Conservation (phyloP, 2,797 vertebrate genomes). For the Hydrocynus forskahlii region DNA sequence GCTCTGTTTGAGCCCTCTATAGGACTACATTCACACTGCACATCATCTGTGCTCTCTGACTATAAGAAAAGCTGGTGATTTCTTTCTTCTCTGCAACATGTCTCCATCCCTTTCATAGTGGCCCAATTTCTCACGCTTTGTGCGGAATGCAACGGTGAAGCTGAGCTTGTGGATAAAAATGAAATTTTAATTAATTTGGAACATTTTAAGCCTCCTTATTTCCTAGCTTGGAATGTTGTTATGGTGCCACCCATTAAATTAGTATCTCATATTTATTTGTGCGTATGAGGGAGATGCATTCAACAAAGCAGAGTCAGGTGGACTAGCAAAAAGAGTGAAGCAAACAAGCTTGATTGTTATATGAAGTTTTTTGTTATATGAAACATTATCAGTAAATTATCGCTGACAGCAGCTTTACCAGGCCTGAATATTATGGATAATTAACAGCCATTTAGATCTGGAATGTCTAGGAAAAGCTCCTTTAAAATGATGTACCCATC, state of each 20-base stretch:
- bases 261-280: constrained; percentile 22
- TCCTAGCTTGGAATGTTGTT: constrained; percentile 4
- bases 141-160: background rate
- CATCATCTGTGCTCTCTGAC: background rate
- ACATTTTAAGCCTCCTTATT: constrained; percentile 28
- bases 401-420: too few species aligned
- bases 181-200: constrained; percentile 25
- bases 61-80: background rate
- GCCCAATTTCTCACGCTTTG: constrained; percentile 7
- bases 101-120: background rate
- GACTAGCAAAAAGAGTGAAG: background rate
- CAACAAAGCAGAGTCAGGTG: background rate
- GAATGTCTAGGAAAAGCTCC: too few species aligned
- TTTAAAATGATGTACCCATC: too few species aligned
- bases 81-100: background rate
- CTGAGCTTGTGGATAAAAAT: constrained; percentile 17
- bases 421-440: too few species aligned
- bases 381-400: too few species aligned
- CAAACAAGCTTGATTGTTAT: too few species aligned
- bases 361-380: too few species aligned
- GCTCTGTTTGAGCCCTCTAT: constrained; percentile 17
- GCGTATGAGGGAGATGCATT: background rate
- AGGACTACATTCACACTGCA: constrained; percentile 17
- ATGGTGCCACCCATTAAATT: constrained; percentile 28
- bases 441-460: too few species aligned